Conservation (phyloP, 2,888 invertebrate genomes). For the Aphidoletes aphidimyza region DNA sequence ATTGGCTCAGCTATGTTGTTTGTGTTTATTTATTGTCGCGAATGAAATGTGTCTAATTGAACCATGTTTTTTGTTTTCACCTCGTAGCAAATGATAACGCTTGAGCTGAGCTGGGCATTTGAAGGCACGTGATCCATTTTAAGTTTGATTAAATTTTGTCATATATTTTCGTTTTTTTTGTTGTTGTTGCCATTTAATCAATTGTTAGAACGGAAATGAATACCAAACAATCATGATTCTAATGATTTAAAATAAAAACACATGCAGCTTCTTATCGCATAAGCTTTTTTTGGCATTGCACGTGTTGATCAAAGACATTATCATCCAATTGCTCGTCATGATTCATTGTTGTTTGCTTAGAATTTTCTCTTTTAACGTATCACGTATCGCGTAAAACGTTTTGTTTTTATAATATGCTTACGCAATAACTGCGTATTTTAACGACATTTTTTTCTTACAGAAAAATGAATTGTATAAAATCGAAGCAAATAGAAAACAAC, state of each 20-base stretch:
- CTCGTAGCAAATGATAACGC: neutral
- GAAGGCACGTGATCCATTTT: neutral
- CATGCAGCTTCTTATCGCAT: no score
- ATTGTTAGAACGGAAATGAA: neutral
- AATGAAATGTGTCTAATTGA: constrained; percentile 12
- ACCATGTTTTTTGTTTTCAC: neutral
- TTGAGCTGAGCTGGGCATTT: neutral
- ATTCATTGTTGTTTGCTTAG: no score
- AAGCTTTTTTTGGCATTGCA: neutral
- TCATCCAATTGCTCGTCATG: no score
- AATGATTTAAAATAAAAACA: no score
- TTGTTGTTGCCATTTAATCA: neutral
- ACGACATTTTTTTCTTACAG: no score
- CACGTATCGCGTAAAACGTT: no score
- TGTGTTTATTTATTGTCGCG: neutral
- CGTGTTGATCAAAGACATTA: neutral
- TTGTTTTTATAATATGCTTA: no score
- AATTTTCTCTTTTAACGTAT: no score
- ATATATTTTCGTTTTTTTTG: neutral
- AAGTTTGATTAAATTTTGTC: neutral
- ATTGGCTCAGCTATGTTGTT: constrained; percentile 25
- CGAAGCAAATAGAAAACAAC: no score
- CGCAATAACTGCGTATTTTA: no score
- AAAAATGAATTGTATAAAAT: no score
- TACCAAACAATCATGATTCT: no score